These are phyloP conservation scores for Heliconius cydno DNA, from an alignment of 2,888 invertebrate species.

Conservation along the genomic window DNA sequence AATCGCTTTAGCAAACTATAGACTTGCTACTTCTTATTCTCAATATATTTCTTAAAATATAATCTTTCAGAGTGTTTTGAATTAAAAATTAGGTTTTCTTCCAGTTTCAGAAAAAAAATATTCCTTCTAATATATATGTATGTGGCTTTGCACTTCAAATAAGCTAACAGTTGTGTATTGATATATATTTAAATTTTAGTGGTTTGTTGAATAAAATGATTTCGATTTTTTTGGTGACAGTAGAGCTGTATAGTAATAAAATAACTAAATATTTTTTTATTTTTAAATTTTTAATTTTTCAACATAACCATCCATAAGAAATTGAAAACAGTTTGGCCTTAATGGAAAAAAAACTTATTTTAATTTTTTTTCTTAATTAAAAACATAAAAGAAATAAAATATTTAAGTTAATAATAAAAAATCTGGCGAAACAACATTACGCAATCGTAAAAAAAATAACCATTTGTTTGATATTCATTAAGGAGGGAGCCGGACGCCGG, in stretches of 20 bases:
- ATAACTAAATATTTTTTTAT: too few relatives aligned
- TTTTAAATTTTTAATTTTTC: too few relatives aligned
- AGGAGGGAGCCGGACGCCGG: constrained; percentile 41
- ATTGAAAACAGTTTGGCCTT: not conserved
- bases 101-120: too few relatives aligned
- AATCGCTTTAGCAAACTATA: constrained; percentile 57
- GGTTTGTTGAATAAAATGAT: too few relatives aligned
- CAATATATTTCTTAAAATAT: constrained; percentile 15
- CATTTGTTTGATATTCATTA: constrained; percentile 57
- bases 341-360: too few relatives aligned
- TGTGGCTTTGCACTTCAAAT: too few relatives aligned
- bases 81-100: not conserved
- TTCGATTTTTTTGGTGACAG: too few relatives aligned
- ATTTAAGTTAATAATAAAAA: constrained; percentile 30
- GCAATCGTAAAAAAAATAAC: constrained; percentile 49
- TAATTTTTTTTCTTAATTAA: too few relatives aligned
- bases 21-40: constrained; percentile 17
- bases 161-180: too few relatives aligned
- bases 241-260: too few relatives aligned
- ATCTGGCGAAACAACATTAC: constrained; percentile 31
- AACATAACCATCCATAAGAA: not conserved
- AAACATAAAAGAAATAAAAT: not conserved
- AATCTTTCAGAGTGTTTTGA: not conserved
- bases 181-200: too few relatives aligned
- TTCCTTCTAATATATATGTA: too few relatives aligned